Evolutionary conservation across 37 sponge, comb jelly and placozoan genomes (phyloP).

Genomic region (Ianthella basta): DNA sequence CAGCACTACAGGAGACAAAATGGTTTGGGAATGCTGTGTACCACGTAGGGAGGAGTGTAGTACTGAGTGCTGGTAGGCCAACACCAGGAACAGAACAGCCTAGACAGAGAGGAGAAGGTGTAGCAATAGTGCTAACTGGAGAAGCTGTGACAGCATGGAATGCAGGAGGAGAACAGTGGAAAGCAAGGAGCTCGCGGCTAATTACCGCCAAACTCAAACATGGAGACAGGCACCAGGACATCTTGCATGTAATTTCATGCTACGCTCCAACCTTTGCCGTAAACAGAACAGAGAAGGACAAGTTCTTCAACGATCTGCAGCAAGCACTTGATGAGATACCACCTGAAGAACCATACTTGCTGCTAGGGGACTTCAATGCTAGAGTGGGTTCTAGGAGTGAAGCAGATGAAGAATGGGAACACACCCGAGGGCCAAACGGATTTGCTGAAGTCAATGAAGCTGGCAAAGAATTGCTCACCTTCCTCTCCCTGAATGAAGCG

Average conservation of each 20-base stretch:
- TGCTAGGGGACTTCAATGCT: conserved; percentile 33
- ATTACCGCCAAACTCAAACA: conserved; percentile 1
- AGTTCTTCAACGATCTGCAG: conserved; percentile 29
- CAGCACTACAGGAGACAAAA: conserved; percentile 14
- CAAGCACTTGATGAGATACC: neutral
- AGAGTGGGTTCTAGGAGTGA: conserved; percentile 33
- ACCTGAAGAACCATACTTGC: conserved; percentile 24
- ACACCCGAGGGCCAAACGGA: conserved; percentile 46
- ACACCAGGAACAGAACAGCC: neutral
- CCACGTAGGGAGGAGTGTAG: neutral
- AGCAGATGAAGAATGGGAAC: conserved; percentile 31
- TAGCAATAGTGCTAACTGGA: conserved; percentile 39
- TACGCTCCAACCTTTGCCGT: conserved; percentile 47
- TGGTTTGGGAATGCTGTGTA: conserved; percentile 21
- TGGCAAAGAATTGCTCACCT: conserved; percentile 44
- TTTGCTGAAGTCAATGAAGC: conserved; percentile 46
- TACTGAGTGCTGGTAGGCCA: conserved; percentile 27
- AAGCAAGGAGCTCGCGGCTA: neutral
- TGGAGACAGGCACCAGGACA: neutral
- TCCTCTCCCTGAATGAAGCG: conserved; percentile 31
- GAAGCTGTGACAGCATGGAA: conserved; percentile 29
- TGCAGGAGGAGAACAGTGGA: conserved; percentile 37
- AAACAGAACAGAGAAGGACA: conserved; percentile 2
- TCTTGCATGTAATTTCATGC: conserved; percentile 40
- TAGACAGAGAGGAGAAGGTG: conserved; percentile 51